Percentiles rank a stretch among this genome's conserved stretches.
These are phyloP conservation scores for Datnioides undecimradiatus DNA, from an alignment of 2,113 vertebrate genomes.

Conservation along the genomic window DNA sequence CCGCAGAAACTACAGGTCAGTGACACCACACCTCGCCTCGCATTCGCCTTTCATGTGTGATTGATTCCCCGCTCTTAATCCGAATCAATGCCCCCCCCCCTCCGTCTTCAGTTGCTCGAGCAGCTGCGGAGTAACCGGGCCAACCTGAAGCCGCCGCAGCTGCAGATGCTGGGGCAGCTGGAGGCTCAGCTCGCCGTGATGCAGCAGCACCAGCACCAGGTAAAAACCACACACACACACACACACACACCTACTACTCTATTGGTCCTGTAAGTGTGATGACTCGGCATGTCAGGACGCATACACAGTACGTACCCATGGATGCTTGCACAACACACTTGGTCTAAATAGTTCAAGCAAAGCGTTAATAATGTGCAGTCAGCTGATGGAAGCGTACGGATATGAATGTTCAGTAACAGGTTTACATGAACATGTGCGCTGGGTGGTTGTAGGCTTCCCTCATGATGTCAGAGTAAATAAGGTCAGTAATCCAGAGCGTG, in stretches of 20 bases:
- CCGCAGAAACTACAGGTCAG: slow-evolving; percentile 96
- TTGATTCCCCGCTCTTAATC: neutral
- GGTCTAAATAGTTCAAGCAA: neutral
- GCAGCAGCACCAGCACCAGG: slow-evolving; percentile 94
- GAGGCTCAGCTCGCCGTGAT: slow-evolving; percentile 96
- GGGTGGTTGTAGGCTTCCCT: neutral
- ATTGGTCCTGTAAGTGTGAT: too few species aligned
- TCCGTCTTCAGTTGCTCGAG: slow-evolving; percentile 90
- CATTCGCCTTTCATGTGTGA: fast-evolving
- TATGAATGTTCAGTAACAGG: neutral
- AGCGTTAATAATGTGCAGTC: slow-evolving; percentile 3
- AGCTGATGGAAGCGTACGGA: neutral
- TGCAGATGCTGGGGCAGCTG: slow-evolving; percentile 97
- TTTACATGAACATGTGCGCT: neutral
- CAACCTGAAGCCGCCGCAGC: slow-evolving; percentile 95
- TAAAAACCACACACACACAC: too few species aligned
- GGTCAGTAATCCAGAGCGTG: neutral
- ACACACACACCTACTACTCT: too few species aligned
- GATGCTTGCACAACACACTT: neutral
- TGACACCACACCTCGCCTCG: neutral
- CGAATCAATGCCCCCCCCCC: neutral
- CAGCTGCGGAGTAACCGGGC: slow-evolving; percentile 94
- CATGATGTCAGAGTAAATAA: slow-evolving; percentile 4
- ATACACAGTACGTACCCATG: neutral
- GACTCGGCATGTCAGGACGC: too few species aligned